Base-by-base conservation (phyloP, 2,113 vertebrate genomes). In the Microtus richardsoni region DNA sequence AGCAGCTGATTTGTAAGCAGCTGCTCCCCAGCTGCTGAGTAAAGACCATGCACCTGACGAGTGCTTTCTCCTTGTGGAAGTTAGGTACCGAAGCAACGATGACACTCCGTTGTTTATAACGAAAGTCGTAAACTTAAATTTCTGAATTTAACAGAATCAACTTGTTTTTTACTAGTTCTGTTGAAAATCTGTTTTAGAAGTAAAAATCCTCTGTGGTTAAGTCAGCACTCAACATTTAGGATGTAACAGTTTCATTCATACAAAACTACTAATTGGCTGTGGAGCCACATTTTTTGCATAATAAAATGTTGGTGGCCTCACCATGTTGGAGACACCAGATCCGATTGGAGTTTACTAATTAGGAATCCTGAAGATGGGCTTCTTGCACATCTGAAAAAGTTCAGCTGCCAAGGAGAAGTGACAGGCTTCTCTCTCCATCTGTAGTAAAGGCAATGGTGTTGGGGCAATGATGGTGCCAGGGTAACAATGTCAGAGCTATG, bases 11-110 rank as follows among this genome's bases (percentile, higher is more conserved):
- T 96, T 97, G 70, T 94, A 96, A 93, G 39, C 98, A 98, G 98
- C 97, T 98, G 97, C 97, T 98, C 97, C 97, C 98, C 98, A 98
- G 97, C 98, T 98, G 95, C 96, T 98, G 97, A 98, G 93, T 0
- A 4, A 95, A 95, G 94, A 97, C 96, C 71, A 92, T 92, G 95
- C 96, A 94, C 97, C 97, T 98, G 93, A 97, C 0, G 62, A 96
- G 92, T 94, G 97, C 97, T 98, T 97, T 97, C 97, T 97, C 89
- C 83, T 73, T 98, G 95, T 96, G 97, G 36, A 44, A 97, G 94
- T 96, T 92, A 75, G 97, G 93, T 80, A 97, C 97, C 92, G 95
- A 97, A 85, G 83, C 24, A 52, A 78, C 75, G 66, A 70, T 66
- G 88, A 1, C 30, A 71, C 71, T 79, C 66, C 60, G 47, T 44